Percentiles rank a stretch among this genome's conserved stretches.
These are phyloP conservation scores for Pseudachorutes palmiensis DNA, from an alignment of 1,140 invertebrate species.

Conservation along the genomic window DNA sequence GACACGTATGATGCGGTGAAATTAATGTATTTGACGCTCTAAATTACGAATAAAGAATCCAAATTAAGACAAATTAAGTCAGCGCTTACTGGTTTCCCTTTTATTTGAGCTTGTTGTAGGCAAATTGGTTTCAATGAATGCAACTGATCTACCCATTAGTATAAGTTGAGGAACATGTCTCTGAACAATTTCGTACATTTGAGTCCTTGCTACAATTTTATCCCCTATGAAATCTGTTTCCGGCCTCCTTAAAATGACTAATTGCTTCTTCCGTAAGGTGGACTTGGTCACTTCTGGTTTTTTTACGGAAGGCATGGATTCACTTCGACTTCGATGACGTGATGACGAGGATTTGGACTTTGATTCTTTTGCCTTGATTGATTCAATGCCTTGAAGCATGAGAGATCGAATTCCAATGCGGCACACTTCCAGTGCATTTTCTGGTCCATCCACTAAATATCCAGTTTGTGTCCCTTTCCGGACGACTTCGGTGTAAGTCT, in stretches of 20 bases:
- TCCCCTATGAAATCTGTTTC: slow-evolving; percentile 24
- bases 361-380: background rate
- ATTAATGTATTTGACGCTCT: no score
- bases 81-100: no score
- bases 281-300: slow-evolving; percentile 1
- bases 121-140: slow-evolving; percentile 37
- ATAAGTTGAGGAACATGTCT: slow-evolving; percentile 70
- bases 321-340: background rate
- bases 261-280: slow-evolving; percentile 21
- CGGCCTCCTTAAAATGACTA: slow-evolving; percentile 22
- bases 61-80: no score
- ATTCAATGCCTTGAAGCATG: background rate
- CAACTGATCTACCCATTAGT: slow-evolving; percentile 77
- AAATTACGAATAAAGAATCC: no score
- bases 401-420: background rate
- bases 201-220: slow-evolving; percentile 48
- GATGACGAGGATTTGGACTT: background rate
- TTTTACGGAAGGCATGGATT: background rate
- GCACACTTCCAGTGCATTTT: background rate
- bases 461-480: background rate
- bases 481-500: background rate
- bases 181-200: slow-evolving; percentile 57
- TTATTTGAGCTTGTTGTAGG: no score
- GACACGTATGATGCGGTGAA: no score
- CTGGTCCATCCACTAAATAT: background rate